Conservation (phyloP, 2,888 invertebrate genomes). For the Emmelina monodactyla region DNA sequence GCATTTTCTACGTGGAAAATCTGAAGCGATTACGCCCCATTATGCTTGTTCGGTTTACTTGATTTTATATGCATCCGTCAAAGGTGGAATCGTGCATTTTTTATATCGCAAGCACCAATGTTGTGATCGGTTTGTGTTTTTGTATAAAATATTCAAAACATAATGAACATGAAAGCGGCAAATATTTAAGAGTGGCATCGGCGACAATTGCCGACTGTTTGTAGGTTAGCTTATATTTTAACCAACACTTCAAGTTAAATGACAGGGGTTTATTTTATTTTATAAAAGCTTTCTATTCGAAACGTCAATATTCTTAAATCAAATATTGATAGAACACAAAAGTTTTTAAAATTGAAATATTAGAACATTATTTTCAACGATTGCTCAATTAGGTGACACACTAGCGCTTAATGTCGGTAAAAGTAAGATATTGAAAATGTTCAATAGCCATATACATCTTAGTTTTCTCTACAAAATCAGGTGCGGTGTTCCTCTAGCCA, state of each 20-base stretch:
- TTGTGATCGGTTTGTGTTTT: neutral
- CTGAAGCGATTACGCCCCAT: constrained; percentile 38
- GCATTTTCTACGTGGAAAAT: constrained; percentile 44
- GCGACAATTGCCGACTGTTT: neutral
- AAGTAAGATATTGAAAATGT: constrained; percentile 11
- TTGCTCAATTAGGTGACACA: too few species aligned
- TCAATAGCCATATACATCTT: constrained; percentile 15
- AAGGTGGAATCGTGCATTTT: neutral
- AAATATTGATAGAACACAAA: too few species aligned
- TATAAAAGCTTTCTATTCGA: too few species aligned
- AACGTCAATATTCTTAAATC: too few species aligned
- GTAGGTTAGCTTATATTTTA: neutral
- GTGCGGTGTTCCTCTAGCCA: constrained; percentile 25
- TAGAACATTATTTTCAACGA: too few species aligned
- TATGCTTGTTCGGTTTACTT: constrained; percentile 25
- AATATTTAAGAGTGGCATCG: neutral
- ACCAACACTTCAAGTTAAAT: neutral
- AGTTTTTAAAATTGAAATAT: too few species aligned
- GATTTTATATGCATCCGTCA: constrained; percentile 14
- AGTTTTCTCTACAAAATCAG: too few species aligned
- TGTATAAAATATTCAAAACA: neutral
- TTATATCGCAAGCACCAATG: neutral
- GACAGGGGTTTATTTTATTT: too few species aligned
- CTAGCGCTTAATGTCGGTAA: too few species aligned
- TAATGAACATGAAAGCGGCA: neutral